Base-by-base conservation (phyloP, 1,140 invertebrate genomes). In the Linepithema humile region DNA sequence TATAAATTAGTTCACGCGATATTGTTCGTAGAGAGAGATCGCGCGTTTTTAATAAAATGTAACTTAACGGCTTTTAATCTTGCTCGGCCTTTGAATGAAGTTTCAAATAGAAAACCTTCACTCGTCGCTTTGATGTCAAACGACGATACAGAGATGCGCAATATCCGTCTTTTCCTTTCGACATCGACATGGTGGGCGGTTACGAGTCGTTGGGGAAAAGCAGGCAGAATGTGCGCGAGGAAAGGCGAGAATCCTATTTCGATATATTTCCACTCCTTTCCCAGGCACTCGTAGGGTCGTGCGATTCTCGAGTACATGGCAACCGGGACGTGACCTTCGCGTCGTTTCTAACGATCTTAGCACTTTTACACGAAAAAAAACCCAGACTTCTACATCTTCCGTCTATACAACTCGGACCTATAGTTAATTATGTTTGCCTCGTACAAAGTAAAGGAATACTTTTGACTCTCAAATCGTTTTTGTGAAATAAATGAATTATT, bases 241-340 rank as follows among this genome's bases (percentile, higher is more conserved):
- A 26, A 80, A 2, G 32, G 9, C 3, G 38, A 43, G 48, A 55
- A 78, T 70, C 26, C 62, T 78, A 67, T 67, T n/a, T 12, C 64
- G 23, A 62, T 35, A 43, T 50, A n/a, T 53, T 48, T 57, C 48
- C 26, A 26, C 64, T 70, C 29, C 40, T 70, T 55, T 55, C 64
- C 23, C 64, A 70, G 48, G 62, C 48, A 53, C 45, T 15, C 32
- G 43, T 55, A 69, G 35, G 64, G 48, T 12, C n/a, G 40, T 75
- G n/a, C 45, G 35, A 69, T 80, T 67, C 64, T 69, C 15, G 35
- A 0, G 35, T 78, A 78, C 35, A 59, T 64, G 62, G 62, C 45
- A 69, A 53, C 60, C 62, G 20, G 75, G 17, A 78, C 75, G 64
- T 70, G 75, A 80, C 75, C 75, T 80, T 80, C 64, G 40, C 29